A percentile compares a stretch with the other conserved stretches of the same genome.
Evolutionary conservation across 1,140 invertebrate species (phyloP).

Genomic region (Rhyzopertha dominica): DNA sequence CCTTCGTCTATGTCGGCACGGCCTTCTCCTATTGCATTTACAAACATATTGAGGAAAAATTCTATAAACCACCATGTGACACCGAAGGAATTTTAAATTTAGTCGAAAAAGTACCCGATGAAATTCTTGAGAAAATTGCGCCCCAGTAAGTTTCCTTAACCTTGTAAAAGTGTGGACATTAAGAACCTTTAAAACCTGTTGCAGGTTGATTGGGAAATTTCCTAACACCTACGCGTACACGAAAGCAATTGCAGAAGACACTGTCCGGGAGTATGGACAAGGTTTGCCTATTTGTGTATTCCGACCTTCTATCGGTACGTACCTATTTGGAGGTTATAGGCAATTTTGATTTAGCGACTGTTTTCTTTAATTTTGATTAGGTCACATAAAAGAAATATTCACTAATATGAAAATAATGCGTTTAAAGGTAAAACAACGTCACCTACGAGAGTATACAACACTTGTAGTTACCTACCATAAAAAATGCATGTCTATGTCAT

Average conservation of each 20-base stretch:
- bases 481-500: no score
- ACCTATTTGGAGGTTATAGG: no score
- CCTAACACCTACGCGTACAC: constrained; percentile 61
- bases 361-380: no score
- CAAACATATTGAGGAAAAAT: constrained; percentile 32
- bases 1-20: constrained; percentile 52
- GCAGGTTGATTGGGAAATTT: constrained; percentile 48
- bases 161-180: background rate
- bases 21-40: constrained; percentile 51
- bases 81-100: constrained; percentile 29
- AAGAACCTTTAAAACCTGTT: background rate
- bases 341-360: no score
- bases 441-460: no score
- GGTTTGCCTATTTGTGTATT: constrained; percentile 54
- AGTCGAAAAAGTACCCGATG: constrained; percentile 7
- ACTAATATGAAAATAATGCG: no score
- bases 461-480: no score
- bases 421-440: no score
- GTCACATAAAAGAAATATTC: no score
- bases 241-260: constrained; percentile 56
- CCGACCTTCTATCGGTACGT: constrained; percentile 58
- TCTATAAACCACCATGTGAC: constrained; percentile 42
- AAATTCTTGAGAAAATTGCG: constrained; percentile 8
- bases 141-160: constrained; percentile 13
- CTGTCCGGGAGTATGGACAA: constrained; percentile 49